These are phyloP conservation scores for Beris morrisii DNA, from an alignment of 2,888 invertebrate genomes.

Conservation along the genomic window DNA sequence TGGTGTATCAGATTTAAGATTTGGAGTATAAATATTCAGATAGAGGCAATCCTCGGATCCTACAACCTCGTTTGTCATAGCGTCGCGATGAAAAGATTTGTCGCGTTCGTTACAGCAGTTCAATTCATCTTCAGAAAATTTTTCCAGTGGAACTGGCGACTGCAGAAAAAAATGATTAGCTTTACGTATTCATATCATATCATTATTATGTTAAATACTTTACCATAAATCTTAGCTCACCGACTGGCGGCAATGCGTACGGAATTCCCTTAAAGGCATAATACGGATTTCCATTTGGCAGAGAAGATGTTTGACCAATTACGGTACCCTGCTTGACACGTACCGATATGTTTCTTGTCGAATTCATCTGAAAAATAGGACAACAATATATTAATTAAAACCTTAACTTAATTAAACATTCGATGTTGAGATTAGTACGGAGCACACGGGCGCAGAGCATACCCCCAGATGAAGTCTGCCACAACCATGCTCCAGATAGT, in stretches of 20 bases:
- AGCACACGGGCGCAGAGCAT: too few relatives aligned
- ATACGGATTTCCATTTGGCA: slow-evolving; percentile 55
- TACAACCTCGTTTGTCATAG: slow-evolving; percentile 41
- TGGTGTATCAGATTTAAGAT: slow-evolving; percentile 37
- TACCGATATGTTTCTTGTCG: slow-evolving; percentile 40
- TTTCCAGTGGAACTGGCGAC: slow-evolving; percentile 50
- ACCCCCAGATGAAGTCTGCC: too few relatives aligned
- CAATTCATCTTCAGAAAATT: slow-evolving; percentile 47
- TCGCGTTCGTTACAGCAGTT: slow-evolving; percentile 50
- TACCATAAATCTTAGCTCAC: slow-evolving; percentile 53
- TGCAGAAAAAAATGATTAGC: slow-evolving; percentile 32
- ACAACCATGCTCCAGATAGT: too few relatives aligned
- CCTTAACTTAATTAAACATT: too few relatives aligned
- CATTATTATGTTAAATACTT: slow-evolving; percentile 21
- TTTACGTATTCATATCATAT: too few relatives aligned
- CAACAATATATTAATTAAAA: too few relatives aligned
- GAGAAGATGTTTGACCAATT: slow-evolving; percentile 54
- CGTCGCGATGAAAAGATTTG: slow-evolving; percentile 49
- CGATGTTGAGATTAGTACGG: too few relatives aligned
- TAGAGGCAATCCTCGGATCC: slow-evolving; percentile 53
- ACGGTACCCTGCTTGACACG: slow-evolving; percentile 58
- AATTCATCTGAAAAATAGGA: slow-evolving; percentile 12
- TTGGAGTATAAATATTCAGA: slow-evolving; percentile 52
- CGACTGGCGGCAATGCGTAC: slow-evolving; percentile 62
- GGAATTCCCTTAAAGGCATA: slow-evolving; percentile 61